phyloP scores from a whole-genome alignment of 2,797 vertebrate species.

The Girardinus metallicus region DNA sequence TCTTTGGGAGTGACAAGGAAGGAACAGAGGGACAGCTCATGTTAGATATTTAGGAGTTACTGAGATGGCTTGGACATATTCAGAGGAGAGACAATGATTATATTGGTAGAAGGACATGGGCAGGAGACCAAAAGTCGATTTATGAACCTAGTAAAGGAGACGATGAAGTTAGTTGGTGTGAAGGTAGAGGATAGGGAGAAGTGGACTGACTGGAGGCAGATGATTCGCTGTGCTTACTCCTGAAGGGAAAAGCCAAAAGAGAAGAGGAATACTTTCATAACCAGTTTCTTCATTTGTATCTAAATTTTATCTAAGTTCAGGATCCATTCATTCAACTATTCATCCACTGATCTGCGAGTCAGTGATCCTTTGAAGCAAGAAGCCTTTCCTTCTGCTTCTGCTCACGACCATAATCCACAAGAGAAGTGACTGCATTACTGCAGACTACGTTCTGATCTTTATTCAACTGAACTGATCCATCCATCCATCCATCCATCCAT shows the following conservation, averaged over 20 bases:
- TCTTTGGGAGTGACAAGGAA: not conserved
- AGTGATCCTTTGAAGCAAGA: not conserved
- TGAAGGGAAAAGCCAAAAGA: not conserved
- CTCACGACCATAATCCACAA: not conserved
- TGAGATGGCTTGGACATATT: not conserved
- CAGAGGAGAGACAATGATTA: not conserved
- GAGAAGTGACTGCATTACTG: not conserved
- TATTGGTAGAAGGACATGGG: not conserved
- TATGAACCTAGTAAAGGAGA: not conserved
- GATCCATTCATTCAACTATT: not conserved
- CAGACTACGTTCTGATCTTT: no score
- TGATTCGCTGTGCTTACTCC: not conserved
- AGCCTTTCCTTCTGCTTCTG: not conserved
- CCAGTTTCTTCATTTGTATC: not conserved
- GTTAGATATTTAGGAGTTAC: not conserved
- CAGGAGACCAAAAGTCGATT: not conserved
- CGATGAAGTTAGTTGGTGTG: not conserved
- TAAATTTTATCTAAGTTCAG: not conserved
- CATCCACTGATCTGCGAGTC: not conserved
- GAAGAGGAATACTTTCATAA: not conserved
- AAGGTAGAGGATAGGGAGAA: not conserved
- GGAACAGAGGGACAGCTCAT: not conserved
- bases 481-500: not conserved
- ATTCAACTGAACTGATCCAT: not conserved
- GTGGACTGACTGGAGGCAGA: not conserved